Evolutionary conservation across 2,888 invertebrate genomes (phyloP), one percentile per base, ranked within the genome.

Genomic region (Macrophya annulata): DNA sequence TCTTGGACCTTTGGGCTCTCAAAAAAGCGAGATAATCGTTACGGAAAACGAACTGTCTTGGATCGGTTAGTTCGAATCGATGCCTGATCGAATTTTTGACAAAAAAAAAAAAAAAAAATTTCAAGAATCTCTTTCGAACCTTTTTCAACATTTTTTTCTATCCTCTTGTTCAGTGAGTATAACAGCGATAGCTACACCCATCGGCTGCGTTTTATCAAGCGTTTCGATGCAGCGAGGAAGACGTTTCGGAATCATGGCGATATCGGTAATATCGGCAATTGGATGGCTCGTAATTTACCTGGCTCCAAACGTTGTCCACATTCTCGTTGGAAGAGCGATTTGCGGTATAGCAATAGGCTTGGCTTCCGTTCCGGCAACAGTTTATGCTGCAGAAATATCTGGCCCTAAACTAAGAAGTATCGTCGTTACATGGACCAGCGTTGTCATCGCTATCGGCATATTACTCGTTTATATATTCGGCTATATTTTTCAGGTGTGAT

Each of bases 341-440:
- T 94, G 94, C 6, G 95, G 95, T n/a, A 87, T 94, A 17, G 94
- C 94, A 0, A 94, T 94, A 1, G 95, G 95, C 0, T 90, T 95
- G 84, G 94, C 94, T 3, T 94, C 95, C 71, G 94, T 94, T 12
- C 95, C 95, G 0, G 94, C 95, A 0, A 94, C 95, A 0, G 94
- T 95, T 31, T 95, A 95, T 88, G 93, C 94, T 87, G 94, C 95
- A 0, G 95, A 95, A 90, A 91, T 95, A 6, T 92, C 95, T 0
- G 93, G 93, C 1, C 90, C 94, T 0, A 92, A 93, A 77, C 90
- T 94, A 86, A 90, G 95, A 86, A 93, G 94, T 10, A 94, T 94
- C 68, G 93, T 95, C 79, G 94, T 94, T 12, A 95, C 95, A 0
- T 95, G 95, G 94, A 94, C 94, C 4, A 94, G 95, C 17, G 92